These are phyloP conservation scores for Lophochroa leadbeateri DNA, from an alignment of 2,113 vertebrate genomes.

Conservation along the genomic window DNA sequence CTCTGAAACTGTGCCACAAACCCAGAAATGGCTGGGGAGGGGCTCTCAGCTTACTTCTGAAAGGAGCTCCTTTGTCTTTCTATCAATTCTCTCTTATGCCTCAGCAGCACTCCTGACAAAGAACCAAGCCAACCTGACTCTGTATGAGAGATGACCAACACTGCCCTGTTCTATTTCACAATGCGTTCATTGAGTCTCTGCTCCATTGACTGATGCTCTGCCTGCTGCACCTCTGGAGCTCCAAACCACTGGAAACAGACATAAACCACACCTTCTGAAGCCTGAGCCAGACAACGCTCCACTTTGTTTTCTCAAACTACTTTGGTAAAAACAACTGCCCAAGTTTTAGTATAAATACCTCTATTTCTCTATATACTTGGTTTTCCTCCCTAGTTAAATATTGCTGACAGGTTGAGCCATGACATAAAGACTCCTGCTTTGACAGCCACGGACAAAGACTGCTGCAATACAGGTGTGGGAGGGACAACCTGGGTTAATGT, in stretches of 20 bases:
- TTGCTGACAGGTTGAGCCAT: not conserved
- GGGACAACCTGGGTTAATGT: not conserved
- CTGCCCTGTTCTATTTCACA: not conserved
- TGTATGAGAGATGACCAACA: not conserved
- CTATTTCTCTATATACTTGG: not conserved
- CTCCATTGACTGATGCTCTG: not conserved
- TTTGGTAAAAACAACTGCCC: not conserved
- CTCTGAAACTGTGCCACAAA: slow-evolving; percentile 3
- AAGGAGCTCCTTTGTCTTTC: slow-evolving; percentile 34
- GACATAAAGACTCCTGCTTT: not conserved
- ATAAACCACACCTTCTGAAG: not conserved
- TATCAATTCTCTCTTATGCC: not conserved
- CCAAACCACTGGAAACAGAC: not conserved
- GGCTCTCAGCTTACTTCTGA: not conserved
- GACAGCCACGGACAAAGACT: not conserved
- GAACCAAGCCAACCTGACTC: not conserved
- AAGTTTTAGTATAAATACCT: not conserved
- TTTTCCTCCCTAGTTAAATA: not conserved
- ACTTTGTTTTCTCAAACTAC: not conserved
- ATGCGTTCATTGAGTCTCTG: not conserved
- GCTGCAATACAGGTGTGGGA: not conserved
- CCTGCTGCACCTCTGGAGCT: not conserved
- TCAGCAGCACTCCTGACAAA: not conserved
- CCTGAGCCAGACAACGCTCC: not conserved
- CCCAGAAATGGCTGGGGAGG: not conserved